phyloP scores from a whole-genome alignment of 1,140 invertebrate species.

The Bombus soroeensis region DNA sequence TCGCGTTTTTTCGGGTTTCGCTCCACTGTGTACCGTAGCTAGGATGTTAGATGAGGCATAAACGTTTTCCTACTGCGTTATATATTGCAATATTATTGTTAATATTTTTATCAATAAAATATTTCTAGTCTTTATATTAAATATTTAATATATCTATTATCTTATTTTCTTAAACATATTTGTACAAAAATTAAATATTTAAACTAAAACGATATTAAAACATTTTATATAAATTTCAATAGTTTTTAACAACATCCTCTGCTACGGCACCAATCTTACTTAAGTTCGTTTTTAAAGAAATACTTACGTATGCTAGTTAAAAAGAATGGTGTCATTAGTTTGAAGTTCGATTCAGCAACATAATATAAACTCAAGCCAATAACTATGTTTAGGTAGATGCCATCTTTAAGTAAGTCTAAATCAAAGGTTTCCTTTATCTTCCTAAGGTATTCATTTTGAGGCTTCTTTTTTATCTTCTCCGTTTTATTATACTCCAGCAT shows the following conservation, averaged over 20 bases:
- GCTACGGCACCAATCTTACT: slow-evolving; percentile 55
- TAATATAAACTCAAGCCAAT: slow-evolving; percentile 88
- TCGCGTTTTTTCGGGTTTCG: slow-evolving; percentile 24
- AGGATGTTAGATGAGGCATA: slow-evolving; percentile 28
- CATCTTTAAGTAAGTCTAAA: slow-evolving; percentile 86
- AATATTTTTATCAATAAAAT: background rate
- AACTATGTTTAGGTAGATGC: slow-evolving; percentile 87
- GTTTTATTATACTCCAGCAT: background rate
- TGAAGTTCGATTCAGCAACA: slow-evolving; percentile 89
- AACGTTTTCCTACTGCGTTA: background rate
- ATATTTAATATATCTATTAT: too few relatives aligned
- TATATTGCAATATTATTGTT: background rate
- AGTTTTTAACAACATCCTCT: slow-evolving; percentile 63
- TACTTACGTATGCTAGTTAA: slow-evolving; percentile 86
- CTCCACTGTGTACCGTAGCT: slow-evolving; percentile 49
- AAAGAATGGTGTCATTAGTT: slow-evolving; percentile 90
- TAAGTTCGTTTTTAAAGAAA: background rate
- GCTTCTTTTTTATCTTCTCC: background rate
- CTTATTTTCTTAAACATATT: background rate
- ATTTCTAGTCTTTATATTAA: too few relatives aligned
- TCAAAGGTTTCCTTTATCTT: slow-evolving; percentile 85
- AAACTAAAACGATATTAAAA: background rate
- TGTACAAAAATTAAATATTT: background rate
- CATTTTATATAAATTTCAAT: too few relatives aligned
- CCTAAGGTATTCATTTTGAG: slow-evolving; percentile 16